Base-by-base conservation (phyloP, 2,113 vertebrate species). In the Anthoscopus minutus region DNA sequence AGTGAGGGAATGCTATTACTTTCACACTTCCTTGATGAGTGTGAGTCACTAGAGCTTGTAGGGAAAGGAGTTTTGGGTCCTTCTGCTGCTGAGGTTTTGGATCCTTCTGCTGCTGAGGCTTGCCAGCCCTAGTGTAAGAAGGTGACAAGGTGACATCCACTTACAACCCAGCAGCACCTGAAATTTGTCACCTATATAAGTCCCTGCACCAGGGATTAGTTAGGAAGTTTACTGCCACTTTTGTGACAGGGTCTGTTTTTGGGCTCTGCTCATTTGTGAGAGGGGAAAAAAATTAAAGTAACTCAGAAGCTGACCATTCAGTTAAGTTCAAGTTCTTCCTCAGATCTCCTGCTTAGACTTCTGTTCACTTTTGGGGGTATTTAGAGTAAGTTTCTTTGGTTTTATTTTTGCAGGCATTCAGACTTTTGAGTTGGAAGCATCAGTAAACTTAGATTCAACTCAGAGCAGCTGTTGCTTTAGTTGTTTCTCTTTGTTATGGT, bases 401-500 rank as follows among this genome's bases (percentile, higher is more conserved):
- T 86, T 80, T 88, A 31, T 61, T 81, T 27, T 38, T 92, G 51
- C 5, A 51, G 33, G 7, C 30, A 21, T 74, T 73, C 30, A 67
- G 31, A 31, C 7, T 47, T 89, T 8, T 54, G 42, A 67, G 37
- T 47, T 78, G 50, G 54, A 80, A 87, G 33, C 17, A 13, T 47
- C 21, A 31, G 53, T 37, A 62, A 78, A 64, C 44, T 87, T 11
- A 13, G 60, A 53, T 79, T 90, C 66, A 61, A 7, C 78, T 64
- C 11, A 20, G 70, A 83, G 42, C 77, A 76, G 47, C 53, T 89
- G 78, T 80, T 79, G 79, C 37, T 94, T 89, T 87, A 6, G 15
- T 48, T 73, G 7, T 85, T 64, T 90, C 14, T 80, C 22, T 67
- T 81, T 79, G 27, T 77, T 70, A 51, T 3, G 11, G 30, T n/a